Conservation (phyloP, 2,888 invertebrate species). For the Alcis repandata region DNA sequence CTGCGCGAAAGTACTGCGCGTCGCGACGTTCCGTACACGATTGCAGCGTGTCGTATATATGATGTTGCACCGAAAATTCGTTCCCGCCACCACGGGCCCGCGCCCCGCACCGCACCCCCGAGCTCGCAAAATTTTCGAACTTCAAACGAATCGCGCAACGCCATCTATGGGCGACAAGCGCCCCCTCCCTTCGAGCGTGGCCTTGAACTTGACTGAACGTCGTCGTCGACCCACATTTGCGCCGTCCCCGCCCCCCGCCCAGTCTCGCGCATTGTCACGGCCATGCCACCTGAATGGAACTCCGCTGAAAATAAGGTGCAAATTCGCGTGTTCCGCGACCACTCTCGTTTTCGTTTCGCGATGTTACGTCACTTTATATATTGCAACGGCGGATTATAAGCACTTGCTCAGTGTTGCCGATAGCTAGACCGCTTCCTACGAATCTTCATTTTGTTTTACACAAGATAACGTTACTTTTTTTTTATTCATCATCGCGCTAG, state of each 20-base stretch:
- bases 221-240: conserved; percentile 82
- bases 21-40: conserved; percentile 83
- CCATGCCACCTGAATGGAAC: conserved; percentile 77
- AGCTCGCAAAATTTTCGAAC: conserved; percentile 80
- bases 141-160: conserved; percentile 77
- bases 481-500: conserved; percentile 2
- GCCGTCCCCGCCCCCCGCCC: conserved; percentile 65
- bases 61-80: conserved; percentile 85
- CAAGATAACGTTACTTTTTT: conserved; percentile 35
- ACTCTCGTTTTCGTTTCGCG: conserved; percentile 78
- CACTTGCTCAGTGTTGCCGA: conserved; percentile 48
- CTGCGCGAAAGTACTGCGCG: conserved; percentile 80
- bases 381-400: conserved; percentile 68
- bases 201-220: conserved; percentile 84
- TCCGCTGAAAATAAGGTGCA: conserved; percentile 69
- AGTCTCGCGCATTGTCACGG: conserved; percentile 74
- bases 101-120: conserved; percentile 72
- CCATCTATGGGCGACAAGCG: conserved; percentile 79
- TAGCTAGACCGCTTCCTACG: conserved; percentile 37
- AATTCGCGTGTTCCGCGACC: conserved; percentile 65
- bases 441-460: conserved; percentile 26
- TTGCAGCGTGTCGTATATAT: conserved; percentile 82
- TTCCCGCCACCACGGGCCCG: conserved; percentile 72
- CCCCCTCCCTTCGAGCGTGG: conserved; percentile 71
- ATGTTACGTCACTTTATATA: conserved; percentile 70